phyloP scores from a whole-genome alignment of 2,888 invertebrate species.

The Drosophila meridionalis region DNA sequence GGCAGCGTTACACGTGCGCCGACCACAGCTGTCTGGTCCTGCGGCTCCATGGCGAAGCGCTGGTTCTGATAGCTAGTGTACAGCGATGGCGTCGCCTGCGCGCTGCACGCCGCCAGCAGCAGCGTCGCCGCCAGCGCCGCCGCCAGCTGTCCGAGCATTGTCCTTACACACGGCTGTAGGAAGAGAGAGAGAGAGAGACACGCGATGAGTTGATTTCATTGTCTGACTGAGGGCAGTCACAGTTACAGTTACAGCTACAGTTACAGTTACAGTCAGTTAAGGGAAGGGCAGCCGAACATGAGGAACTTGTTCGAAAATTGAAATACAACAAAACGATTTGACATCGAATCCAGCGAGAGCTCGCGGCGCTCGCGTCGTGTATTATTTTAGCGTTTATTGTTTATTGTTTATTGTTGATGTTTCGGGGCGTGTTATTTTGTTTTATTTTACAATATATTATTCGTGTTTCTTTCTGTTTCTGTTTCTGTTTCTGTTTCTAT shows the following conservation, averaged over 20 bases:
- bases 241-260: background rate
- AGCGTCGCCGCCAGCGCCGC: slow-evolving; percentile 6
- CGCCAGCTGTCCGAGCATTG: slow-evolving; percentile 27
- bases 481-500: slow-evolving; percentile 41
- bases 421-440: slow-evolving; percentile 25
- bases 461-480: background rate
- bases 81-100: slow-evolving; percentile 49
- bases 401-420: slow-evolving; percentile 54
- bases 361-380: slow-evolving; percentile 8
- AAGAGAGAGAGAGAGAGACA: background rate
- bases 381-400: slow-evolving; percentile 34
- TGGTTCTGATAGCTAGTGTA: slow-evolving; percentile 86
- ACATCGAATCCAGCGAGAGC: background rate
- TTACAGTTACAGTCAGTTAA: background rate
- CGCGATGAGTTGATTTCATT: background rate
- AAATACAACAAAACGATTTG: slow-evolving; percentile 12
- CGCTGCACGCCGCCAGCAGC: slow-evolving; percentile 2
- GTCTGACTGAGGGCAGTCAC: slow-evolving; percentile 18
- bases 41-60: slow-evolving; percentile 96
- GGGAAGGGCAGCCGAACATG: background rate
- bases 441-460: slow-evolving; percentile 43
- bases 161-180: slow-evolving; percentile 34
- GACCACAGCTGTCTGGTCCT: slow-evolving; percentile 94
- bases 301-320: background rate
- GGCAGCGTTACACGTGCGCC: slow-evolving; percentile 95